A percentile compares a stretch with the other conserved stretches of the same genome.
These are phyloP conservation scores for Oasisia sp. DNA, from an alignment of 2,888 invertebrate genomes.

Conservation along the genomic window DNA sequence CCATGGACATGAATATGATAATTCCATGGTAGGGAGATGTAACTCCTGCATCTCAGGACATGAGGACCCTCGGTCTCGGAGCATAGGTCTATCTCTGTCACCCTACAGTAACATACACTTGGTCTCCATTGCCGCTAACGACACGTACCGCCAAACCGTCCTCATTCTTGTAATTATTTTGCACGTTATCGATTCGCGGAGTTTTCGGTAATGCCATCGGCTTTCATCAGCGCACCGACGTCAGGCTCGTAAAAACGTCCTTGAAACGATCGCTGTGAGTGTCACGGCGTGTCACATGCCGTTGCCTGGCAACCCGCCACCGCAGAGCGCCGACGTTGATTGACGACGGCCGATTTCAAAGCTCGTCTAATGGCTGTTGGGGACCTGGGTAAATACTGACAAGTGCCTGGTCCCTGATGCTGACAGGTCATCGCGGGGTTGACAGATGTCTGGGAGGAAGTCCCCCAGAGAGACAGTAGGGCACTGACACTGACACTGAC, in stretches of 20 bases:
- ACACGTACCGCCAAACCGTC: neutral
- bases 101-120: neutral
- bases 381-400: neutral
- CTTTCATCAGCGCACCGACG: neutral
- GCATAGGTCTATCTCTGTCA: neutral
- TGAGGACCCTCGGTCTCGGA: no score
- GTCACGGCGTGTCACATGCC: neutral
- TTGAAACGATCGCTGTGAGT: slow-evolving; percentile 5
- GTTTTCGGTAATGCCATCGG: neutral
- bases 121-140: neutral
- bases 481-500: no score
- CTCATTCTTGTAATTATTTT: neutral
- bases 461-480: neutral
- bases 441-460: neutral
- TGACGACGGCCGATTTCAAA: slow-evolving; percentile 2
- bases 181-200: neutral
- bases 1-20: no score
- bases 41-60: no score
- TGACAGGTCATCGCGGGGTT: neutral
- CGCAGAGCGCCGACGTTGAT: neutral
- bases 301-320: neutral
- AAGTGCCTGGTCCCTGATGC: neutral
- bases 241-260: neutral
- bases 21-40: no score
- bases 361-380: neutral